A percentile compares a stretch with the other conserved stretches of the same genome.
Evolutionary conservation across 2,888 invertebrate species (phyloP).

Genomic region (Celastrina argiolus): DNA sequence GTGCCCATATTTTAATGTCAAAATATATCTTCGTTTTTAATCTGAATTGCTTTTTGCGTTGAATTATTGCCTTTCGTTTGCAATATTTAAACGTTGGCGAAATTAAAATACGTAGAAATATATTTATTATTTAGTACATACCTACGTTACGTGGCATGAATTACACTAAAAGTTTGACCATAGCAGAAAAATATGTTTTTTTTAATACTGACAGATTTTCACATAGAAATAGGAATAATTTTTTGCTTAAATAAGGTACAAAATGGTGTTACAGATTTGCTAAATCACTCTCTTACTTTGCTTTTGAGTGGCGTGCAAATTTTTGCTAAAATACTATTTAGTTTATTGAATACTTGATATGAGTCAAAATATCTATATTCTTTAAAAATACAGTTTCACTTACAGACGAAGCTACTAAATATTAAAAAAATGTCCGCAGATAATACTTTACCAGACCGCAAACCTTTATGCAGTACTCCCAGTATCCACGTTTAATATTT

Average conservation of each 20-base stretch:
- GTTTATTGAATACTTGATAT: neutral
- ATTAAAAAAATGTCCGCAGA: neutral
- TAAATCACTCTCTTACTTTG: no score
- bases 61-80: slow-evolving; percentile 11
- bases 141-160: neutral
- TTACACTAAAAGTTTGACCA: neutral
- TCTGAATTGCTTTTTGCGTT: slow-evolving; percentile 11
- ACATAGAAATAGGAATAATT: no score
- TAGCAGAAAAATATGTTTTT: no score
- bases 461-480: slow-evolving; percentile 12
- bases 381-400: neutral
- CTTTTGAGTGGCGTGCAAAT: no score
- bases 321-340: no score
- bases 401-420: neutral
- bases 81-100: neutral
- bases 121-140: neutral
- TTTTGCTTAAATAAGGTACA: no score
- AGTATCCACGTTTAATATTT: slow-evolving; percentile 16
- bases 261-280: no score
- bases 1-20: slow-evolving; percentile 19
- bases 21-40: slow-evolving; percentile 18
- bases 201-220: no score
- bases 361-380: neutral
- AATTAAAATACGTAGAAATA: neutral
- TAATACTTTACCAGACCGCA: neutral